Evolutionary conservation across 2,113 vertebrate species (phyloP).

Genomic region (Hippopotamus amphibius): DNA sequence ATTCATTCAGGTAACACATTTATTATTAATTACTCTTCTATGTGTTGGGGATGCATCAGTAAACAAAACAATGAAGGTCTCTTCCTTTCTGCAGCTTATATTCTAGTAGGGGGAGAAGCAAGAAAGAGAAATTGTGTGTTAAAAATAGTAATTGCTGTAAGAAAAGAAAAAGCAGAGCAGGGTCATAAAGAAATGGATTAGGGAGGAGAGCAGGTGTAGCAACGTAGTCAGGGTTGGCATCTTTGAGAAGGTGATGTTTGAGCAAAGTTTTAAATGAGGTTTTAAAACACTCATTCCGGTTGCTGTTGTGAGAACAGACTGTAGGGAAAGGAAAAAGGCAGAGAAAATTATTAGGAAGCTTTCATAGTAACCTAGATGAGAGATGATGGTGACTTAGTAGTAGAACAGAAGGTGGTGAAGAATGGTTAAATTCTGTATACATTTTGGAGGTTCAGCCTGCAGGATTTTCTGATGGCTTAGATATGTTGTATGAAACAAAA

Average conservation of each 20-base stretch:
- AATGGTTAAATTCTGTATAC: not conserved
- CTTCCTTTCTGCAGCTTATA: not conserved
- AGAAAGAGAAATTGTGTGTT: not conserved
- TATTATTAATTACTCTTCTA: not conserved
- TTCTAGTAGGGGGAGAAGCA: not conserved
- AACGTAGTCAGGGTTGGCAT: not conserved
- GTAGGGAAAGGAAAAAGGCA: not conserved
- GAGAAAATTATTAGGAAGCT: slow-evolving; percentile 28
- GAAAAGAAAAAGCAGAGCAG: not conserved
- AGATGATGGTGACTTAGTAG: not conserved
- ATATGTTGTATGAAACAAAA: not conserved
- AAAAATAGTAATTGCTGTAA: not conserved
- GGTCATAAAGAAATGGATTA: not conserved
- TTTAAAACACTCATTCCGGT: not conserved
- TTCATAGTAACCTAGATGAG: not conserved
- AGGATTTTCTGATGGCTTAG: not conserved
- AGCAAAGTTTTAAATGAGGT: not conserved
- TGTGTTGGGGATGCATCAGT: not conserved
- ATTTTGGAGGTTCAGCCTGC: not conserved
- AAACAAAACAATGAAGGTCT: not conserved
- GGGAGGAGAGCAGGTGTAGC: not conserved
- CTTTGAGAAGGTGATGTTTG: not conserved
- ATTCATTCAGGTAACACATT: not conserved
- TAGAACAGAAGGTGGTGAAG: not conserved
- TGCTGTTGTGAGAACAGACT: not conserved